phyloP scores from a whole-genome alignment of 1,140 invertebrate genomes.

The Ceratoteleas bidentatus region DNA sequence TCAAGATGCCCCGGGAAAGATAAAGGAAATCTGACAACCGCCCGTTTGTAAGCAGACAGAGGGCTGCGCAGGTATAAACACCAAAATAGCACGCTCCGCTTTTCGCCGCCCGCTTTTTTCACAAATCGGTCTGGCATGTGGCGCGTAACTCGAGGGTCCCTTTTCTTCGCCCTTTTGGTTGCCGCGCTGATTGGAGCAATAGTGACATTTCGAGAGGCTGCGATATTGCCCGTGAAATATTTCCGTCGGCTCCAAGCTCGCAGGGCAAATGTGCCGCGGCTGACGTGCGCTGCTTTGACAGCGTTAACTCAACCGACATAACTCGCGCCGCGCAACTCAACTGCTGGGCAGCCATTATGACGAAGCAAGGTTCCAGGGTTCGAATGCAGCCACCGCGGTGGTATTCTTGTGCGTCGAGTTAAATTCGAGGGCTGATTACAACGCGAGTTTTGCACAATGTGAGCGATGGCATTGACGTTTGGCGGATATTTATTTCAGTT shows the following conservation, averaged over 20 bases:
- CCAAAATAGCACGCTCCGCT: slow-evolving; percentile 67
- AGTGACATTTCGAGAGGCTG: slow-evolving; percentile 45
- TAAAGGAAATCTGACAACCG: slow-evolving; percentile 81
- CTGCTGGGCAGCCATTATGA: too few relatives aligned
- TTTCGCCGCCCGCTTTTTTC: slow-evolving; percentile 62
- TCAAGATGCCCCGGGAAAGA: slow-evolving; percentile 77
- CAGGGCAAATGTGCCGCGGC: slow-evolving; percentile 21
- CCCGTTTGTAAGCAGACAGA: slow-evolving; percentile 75
- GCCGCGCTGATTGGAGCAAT: slow-evolving; percentile 42
- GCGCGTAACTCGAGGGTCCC: slow-evolving; percentile 49
- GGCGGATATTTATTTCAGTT: too few relatives aligned
- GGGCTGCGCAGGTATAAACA: slow-evolving; percentile 75
- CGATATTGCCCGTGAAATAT: slow-evolving; percentile 60
- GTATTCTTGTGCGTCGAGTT: too few relatives aligned
- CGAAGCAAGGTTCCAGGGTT: too few relatives aligned
- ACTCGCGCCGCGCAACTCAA: too few relatives aligned
- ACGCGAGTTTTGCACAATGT: too few relatives aligned
- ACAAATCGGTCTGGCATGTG: slow-evolving; percentile 58
- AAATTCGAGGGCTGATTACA: too few relatives aligned
- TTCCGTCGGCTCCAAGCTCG: slow-evolving; percentile 26
- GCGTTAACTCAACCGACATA: slow-evolving; percentile 44
- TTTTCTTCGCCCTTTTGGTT: slow-evolving; percentile 58
- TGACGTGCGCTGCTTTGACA: slow-evolving; percentile 51
- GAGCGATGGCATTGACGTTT: too few relatives aligned
- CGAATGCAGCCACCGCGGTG: too few relatives aligned